phyloP scores from a whole-genome alignment of 2,797 vertebrate species.

The Acipenser ruthenus region DNA sequence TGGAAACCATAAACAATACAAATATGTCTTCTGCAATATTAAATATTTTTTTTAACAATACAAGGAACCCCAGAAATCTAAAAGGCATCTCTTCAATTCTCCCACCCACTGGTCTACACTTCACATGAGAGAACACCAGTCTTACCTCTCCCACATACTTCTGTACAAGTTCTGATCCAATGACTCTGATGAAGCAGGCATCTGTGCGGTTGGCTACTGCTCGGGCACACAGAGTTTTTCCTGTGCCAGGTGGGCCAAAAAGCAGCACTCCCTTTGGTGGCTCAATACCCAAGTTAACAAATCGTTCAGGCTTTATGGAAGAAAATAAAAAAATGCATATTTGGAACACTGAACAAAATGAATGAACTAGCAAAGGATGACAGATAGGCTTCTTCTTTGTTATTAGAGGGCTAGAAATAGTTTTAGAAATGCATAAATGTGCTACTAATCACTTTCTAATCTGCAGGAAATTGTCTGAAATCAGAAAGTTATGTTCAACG shows the following conservation, averaged over 20 bases:
- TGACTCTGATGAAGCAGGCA: constrained; percentile 95
- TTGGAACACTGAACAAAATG: too few relatives aligned
- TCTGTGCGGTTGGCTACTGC: constrained; percentile 95
- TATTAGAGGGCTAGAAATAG: too few relatives aligned
- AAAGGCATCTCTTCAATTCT: too few relatives aligned
- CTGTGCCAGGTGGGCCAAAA: constrained; percentile 93
- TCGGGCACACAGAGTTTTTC: constrained; percentile 91
- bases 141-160: constrained; percentile 97
- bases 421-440: too few relatives aligned
- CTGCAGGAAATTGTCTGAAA: too few relatives aligned
- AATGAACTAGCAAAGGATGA: too few relatives aligned
- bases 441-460: too few relatives aligned
- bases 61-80: too few relatives aligned
- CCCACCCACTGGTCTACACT: background rate
- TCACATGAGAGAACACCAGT: background rate
- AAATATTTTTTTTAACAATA: too few relatives aligned
- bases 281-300: constrained; percentile 96
- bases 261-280: constrained; percentile 93
- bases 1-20: background rate
- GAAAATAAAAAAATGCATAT: too few relatives aligned
- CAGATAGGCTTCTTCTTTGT: too few relatives aligned
- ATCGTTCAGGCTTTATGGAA: constrained; percentile 78
- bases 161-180: constrained; percentile 94
- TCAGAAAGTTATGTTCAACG: too few relatives aligned
- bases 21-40: background rate